Evolutionary conservation across 2,888 invertebrate genomes (phyloP).

Genomic region (Tetranychus piercei): DNA sequence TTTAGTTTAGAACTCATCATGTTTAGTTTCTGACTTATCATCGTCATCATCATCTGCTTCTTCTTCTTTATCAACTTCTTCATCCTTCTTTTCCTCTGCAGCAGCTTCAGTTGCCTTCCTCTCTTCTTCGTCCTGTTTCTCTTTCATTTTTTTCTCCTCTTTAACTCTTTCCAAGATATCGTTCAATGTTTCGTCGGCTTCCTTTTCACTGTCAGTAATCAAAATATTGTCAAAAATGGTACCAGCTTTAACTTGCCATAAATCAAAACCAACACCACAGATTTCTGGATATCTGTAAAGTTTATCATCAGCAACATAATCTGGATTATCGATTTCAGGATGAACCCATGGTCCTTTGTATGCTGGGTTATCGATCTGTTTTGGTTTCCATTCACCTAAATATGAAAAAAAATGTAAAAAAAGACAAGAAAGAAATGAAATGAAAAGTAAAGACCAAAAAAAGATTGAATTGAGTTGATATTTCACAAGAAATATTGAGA

Average conservation of each 20-base stretch:
- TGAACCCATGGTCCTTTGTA: constrained; percentile 95
- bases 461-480: neutral
- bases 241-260: constrained; percentile 97
- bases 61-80: constrained; percentile 42
- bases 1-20: constrained; percentile 15
- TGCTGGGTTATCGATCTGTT: constrained; percentile 91
- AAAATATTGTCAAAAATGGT: constrained; percentile 95
- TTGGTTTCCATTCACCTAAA: constrained; percentile 78
- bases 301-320: constrained; percentile 63
- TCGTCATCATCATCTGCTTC: constrained; percentile 47
- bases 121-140: constrained; percentile 40
- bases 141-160: constrained; percentile 42
- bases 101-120: constrained; percentile 40
- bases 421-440: neutral
- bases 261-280: constrained; percentile 76
- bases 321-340: constrained; percentile 96
- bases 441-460: neutral
- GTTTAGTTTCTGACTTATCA: constrained; percentile 19
- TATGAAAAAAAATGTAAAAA: constrained; percentile 24
- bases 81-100: constrained; percentile 38
- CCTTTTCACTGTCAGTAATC: constrained; percentile 66
- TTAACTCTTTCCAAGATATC: constrained; percentile 36
- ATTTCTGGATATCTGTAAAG: constrained; percentile 74
- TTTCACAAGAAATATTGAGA: too few species aligned
- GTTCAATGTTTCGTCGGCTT: constrained; percentile 46